Base-by-base conservation (phyloP, 2,888 invertebrate genomes). In the Limenitis camilla region DNA sequence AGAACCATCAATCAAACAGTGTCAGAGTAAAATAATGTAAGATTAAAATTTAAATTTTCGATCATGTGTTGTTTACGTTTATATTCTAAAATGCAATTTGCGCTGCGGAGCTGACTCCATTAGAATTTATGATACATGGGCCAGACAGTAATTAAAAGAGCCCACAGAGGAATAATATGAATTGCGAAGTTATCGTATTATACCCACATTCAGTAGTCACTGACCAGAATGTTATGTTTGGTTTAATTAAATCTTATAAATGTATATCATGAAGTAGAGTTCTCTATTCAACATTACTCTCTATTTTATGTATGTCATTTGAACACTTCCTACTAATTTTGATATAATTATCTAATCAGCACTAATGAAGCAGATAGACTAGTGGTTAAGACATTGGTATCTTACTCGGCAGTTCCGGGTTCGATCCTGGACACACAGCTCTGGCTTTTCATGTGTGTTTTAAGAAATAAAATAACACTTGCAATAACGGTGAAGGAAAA, bases 61-160 rank as follows among this genome's bases (percentile, higher is more conserved):
- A 58, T 64, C 57, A 57, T 56, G 56, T 56, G 59, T 57, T 65
- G 63, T 63, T 61, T 63, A 64, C 65, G 72, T 75, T 74, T 72
- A 74, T 73, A 76, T 74, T 76, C 74, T 76, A 76, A 74, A 79
- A 77, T 77, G 78, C 77, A 78, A 78, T 79, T 76, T 78, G 69
- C 67, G 65, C 60, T 62, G 68, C 66, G 65, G 62, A 61, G 60
- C 60, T 67, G 55, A 73, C 72, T 80, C 77, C 81, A 82, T 83
- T 84, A 82, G 78, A 82, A 82, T 84, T 83, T 83, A 83, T 83
- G 83, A 82, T 76, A 79, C 79, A 78, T 78, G 73, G 74, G 71
- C 71, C 72, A 69, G 69, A 68, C 71, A 67, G 81, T 82, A 83
- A 84, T 84, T 83, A 83, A 81, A 80, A 81, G 79, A 77, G 77